Evolutionary conservation across 2,113 vertebrate species (phyloP).

Genomic region (Poeciliopsis prolifica): DNA sequence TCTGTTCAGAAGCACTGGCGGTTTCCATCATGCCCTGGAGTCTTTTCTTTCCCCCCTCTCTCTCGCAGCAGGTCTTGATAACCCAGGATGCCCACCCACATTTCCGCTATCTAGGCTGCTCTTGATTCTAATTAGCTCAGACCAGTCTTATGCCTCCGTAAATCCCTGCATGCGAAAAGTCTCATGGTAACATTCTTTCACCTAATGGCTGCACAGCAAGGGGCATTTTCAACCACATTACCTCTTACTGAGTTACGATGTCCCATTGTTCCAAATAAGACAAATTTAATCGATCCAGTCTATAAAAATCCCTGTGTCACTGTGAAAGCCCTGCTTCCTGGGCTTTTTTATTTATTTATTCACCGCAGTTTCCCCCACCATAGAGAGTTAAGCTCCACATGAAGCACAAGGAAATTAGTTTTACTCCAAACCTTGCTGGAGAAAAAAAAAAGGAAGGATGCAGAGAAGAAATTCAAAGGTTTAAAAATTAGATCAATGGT

Average conservation of each 20-base stretch:
- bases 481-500: constrained; percentile 85
- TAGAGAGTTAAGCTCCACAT: constrained; percentile 69
- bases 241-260: constrained; percentile 94
- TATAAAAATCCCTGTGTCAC: constrained; percentile 81
- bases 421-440: constrained; percentile 72
- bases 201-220: constrained; percentile 90
- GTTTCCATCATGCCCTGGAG: constrained; percentile 46
- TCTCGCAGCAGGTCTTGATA: constrained; percentile 42
- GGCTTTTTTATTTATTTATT: constrained; percentile 80
- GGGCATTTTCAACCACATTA: constrained; percentile 93
- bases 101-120: constrained; percentile 46
- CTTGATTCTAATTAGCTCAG: constrained; percentile 77
- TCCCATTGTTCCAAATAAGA: constrained; percentile 94
- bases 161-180: constrained; percentile 81
- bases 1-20: constrained; percentile 33
- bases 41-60: constrained; percentile 18
- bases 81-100: constrained; percentile 54
- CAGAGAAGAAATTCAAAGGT: constrained; percentile 74
- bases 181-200: constrained; percentile 76
- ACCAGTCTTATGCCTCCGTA: constrained; percentile 61
- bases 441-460: constrained; percentile 68
- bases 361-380: constrained; percentile 70
- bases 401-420: constrained; percentile 81
- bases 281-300: constrained; percentile 95
- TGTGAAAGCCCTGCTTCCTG: constrained; percentile 73